These are phyloP conservation scores for Mesocentrotus franciscanus DNA, from an alignment of 53 echinoderm and acorn worm genomes.

Conservation along the genomic window DNA sequence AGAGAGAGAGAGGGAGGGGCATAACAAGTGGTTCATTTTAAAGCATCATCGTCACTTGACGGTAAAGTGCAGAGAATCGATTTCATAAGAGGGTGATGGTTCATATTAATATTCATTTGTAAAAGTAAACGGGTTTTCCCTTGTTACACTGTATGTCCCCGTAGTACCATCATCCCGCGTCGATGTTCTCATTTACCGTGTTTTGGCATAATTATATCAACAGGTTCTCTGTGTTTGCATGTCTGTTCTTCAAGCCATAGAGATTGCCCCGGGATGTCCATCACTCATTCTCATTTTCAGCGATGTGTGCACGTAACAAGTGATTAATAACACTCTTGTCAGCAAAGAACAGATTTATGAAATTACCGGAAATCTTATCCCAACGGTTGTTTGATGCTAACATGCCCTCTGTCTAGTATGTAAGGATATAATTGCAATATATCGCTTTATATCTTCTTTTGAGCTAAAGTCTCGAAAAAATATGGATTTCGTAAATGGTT, in stretches of 20 bases:
- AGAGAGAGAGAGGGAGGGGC: background rate
- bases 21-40: background rate
- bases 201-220: conserved; percentile 43
- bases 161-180: background rate
- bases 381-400: background rate
- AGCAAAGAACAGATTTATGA: conserved; percentile 40
- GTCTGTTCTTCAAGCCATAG: conserved; percentile 11
- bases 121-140: background rate
- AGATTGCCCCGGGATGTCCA: conserved; percentile 17
- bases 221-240: background rate
- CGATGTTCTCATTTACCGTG: conserved; percentile 13
- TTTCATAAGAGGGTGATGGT: background rate
- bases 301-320: conserved; percentile 11
- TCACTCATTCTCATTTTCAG: conserved; percentile 54
- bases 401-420: background rate
- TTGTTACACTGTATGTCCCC: background rate
- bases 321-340: conserved; percentile 27
- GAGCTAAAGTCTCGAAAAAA: no score
- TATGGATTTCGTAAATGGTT: no score
- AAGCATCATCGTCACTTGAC: background rate
- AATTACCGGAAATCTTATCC: conserved; percentile 26
- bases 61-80: background rate
- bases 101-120: background rate
- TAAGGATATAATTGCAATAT: no score
- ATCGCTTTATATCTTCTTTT: no score